These are phyloP conservation scores for Corythornis leucogaster DNA, from an alignment of 2,797 vertebrate genomes.

Conservation along the genomic window DNA sequence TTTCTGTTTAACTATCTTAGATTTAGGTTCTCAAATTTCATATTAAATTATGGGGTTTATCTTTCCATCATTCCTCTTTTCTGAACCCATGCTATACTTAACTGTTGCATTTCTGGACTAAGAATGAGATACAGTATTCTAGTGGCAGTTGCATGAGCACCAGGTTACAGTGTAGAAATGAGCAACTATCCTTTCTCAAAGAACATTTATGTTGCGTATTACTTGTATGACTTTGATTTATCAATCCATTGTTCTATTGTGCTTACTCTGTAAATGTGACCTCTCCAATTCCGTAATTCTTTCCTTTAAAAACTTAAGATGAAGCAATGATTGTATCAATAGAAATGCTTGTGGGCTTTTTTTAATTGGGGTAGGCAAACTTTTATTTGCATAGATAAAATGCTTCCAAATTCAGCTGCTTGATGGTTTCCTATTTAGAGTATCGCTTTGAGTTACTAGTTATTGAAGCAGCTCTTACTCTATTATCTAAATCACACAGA, in stretches of 20 bases:
- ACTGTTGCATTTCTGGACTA: not conserved
- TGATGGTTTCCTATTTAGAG: not conserved
- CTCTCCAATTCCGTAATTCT: not conserved
- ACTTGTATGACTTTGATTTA: not conserved
- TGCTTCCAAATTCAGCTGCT: not conserved
- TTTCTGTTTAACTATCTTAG: not conserved
- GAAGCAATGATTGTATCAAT: not conserved
- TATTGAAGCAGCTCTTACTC: not conserved
- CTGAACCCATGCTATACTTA: not conserved
- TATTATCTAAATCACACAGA: not conserved
- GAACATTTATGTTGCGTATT: not conserved
- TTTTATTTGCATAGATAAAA: not conserved
- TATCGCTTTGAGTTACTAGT: not conserved
- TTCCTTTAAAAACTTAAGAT: not conserved
- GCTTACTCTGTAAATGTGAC: not conserved
- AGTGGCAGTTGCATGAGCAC: not conserved
- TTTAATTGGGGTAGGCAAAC: not conserved
- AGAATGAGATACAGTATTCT: not conserved
- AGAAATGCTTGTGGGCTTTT: not conserved
- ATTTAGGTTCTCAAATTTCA: not conserved
- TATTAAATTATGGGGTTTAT: not conserved
- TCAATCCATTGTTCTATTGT: not conserved
- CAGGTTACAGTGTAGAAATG: not conserved
- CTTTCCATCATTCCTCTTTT: not conserved
- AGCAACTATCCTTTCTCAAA: not conserved